Evolutionary conservation across 1,140 invertebrate genomes (phyloP), one percentile per base, ranked within the genome.

Genomic region (Idris sp.): DNA sequence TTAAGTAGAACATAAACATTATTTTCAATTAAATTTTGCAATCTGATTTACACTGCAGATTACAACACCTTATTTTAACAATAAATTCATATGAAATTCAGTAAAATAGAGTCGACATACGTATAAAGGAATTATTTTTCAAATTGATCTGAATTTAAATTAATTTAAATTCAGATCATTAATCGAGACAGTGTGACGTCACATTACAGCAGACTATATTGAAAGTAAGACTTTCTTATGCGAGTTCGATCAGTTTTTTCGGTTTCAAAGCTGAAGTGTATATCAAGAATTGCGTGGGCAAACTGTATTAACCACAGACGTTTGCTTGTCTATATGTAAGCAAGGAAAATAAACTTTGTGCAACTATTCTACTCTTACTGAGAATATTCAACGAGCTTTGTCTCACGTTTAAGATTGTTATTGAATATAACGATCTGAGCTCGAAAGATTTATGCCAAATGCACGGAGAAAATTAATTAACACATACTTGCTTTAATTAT

Each of bases 211-310:
- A 19, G 36, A 43, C 53, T 48, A 36, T 28, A 58, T 51, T 33
- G 68, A 72, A 58, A 72, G 68, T 64, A 58, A 72, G 64, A 72
- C 68, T 72, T 51, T 26, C 56, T 61, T 61, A 22, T 58, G 30
- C 14, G 31, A 30, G 15, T 56, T 54, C 43, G 28, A 56, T 67
- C 41, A 8, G 49, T 46, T 61, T 61, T 69, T 69, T 69, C 36
- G 44, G 28, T 44, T 53, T 22, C 10, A 15, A 38, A 15, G 13
- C 14, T 10, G 19, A 26, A 33, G 19, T 33, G 43, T 46, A 54
- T 41, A 2, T 2, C 7, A 41, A 40, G 31, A 36, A 18, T 19
- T 51, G 68, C 51, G 51, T 58, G 68, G 54, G 59, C 16, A 30
- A 64, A 72, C 40, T 53, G 11, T 64, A 62, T 64, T 53, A 64